phyloP scores from a whole-genome alignment of 2,888 invertebrate genomes.

The Trissolcus brochymenae region DNA sequence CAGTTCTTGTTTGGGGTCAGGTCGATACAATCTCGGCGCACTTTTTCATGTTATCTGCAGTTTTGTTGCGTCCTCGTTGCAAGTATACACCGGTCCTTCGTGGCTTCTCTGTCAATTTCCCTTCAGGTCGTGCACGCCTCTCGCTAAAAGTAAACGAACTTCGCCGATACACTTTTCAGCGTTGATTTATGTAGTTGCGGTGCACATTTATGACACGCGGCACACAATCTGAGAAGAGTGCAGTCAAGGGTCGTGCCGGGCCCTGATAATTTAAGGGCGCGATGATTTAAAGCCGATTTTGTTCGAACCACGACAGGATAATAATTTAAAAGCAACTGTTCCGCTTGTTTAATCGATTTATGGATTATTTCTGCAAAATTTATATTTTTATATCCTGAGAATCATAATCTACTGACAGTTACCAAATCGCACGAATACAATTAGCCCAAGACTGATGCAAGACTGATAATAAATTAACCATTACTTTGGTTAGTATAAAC shows the following conservation, averaged over 20 bases:
- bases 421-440: too few species aligned
- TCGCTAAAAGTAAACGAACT: slow-evolving; percentile 55
- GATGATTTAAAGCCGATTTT: slow-evolving; percentile 38
- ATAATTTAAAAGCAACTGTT: slow-evolving; percentile 9
- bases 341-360: background rate
- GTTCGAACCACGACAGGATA: slow-evolving; percentile 3
- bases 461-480: too few species aligned
- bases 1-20: slow-evolving; percentile 34
- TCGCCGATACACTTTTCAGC: slow-evolving; percentile 50
- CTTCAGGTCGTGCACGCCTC: slow-evolving; percentile 7
- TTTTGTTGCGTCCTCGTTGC: slow-evolving; percentile 40
- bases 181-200: slow-evolving; percentile 56
- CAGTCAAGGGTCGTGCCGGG: slow-evolving; percentile 32
- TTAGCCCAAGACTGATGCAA: too few species aligned
- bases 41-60: slow-evolving; percentile 57
- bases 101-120: slow-evolving; percentile 18
- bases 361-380: too few species aligned
- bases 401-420: too few species aligned
- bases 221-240: slow-evolving; percentile 23
- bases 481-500: too few species aligned
- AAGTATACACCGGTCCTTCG: slow-evolving; percentile 19
- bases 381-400: too few species aligned
- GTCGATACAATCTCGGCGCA: slow-evolving; percentile 46
- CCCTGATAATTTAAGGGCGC: slow-evolving; percentile 47
- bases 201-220: slow-evolving; percentile 55